phyloP scores from a whole-genome alignment of 2,888 invertebrate species.

The Germaria angustata region DNA sequence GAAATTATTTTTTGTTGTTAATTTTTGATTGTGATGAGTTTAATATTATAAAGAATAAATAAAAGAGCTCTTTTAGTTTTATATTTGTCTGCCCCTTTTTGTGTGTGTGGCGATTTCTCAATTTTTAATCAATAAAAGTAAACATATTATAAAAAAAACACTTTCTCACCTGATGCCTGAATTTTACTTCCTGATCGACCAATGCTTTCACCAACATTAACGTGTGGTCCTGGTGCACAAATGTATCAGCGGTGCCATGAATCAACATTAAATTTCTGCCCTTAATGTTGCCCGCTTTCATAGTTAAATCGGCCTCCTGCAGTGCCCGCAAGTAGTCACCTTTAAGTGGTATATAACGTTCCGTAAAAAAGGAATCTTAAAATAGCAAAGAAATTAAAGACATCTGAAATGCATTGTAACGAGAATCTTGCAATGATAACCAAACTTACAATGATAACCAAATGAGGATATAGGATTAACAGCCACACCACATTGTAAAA shows the following conservation, averaged over 20 bases:
- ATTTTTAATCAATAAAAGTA: background rate
- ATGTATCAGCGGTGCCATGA: constrained; percentile 92
- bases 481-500: constrained; percentile 91
- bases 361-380: constrained; percentile 92
- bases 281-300: constrained; percentile 88
- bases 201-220: constrained; percentile 91
- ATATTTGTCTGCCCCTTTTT: too few relatives aligned
- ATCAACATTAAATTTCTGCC: constrained; percentile 84
- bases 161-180: constrained; percentile 87
- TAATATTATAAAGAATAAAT: too few relatives aligned
- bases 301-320: constrained; percentile 88
- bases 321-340: constrained; percentile 86
- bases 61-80: too few relatives aligned
- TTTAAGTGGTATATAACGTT: constrained; percentile 91
- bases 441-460: constrained; percentile 86
- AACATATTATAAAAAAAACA: too few relatives aligned
- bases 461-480: constrained; percentile 94
- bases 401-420: background rate
- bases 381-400: background rate
- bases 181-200: constrained; percentile 89
- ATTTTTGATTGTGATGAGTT: too few relatives aligned
- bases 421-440: constrained; percentile 87
- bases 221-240: constrained; percentile 93
- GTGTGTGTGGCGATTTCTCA: too few relatives aligned
- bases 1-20: too few relatives aligned